Evolutionary conservation across 2,113 vertebrate species (phyloP), one percentile per base, ranked within the genome.

Genomic region (Eolophus roseicapilla): DNA sequence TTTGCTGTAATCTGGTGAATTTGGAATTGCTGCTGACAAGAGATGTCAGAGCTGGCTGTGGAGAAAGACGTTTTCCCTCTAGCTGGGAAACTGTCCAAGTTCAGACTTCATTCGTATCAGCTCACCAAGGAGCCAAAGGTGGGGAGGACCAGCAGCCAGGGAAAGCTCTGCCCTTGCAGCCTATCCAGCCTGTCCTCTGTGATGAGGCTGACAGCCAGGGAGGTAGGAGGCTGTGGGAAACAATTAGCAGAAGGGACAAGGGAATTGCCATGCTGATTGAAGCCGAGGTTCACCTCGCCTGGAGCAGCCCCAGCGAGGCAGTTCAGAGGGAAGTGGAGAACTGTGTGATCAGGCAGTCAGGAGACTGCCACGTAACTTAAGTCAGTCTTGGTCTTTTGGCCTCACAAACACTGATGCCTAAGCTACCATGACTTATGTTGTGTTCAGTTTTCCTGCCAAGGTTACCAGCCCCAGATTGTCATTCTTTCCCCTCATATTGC

Each of bases 321-420:
- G 41, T 23, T 81, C 64, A 64, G 64, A 60, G 55, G 46, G 39
- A 80, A 11, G 28, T 3, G 31, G 25, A 70, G 80, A 87, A 23
- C 31, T 0, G 0, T 18, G n/a, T 31, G 60, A 46, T 18, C 27
- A 67, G 82, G 53, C 44, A 86, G 43, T 47, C 10, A 8, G 20
- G 31, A 69, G 70, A 67, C 41, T 41, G 13, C 28, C 64, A 28
- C 1, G 2, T 17, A 80, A 41, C 6, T 1, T 41, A 37, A 80
- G 31, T 31, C 46, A n/a, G 17, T 49, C 46, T 28, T 70, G 33
- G 43, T 33, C 63, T 91, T 88, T 7, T 49, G 17, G 39, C 29
- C 71, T 76, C 43, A 31, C 24, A 28, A 87, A 55, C 17, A 50
- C 49, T 52, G 50, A 79, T 71, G 62, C 33, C 86, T 35, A 57